Conservation (phyloP, 1,140 invertebrate genomes). For the Colletes gigas region DNA sequence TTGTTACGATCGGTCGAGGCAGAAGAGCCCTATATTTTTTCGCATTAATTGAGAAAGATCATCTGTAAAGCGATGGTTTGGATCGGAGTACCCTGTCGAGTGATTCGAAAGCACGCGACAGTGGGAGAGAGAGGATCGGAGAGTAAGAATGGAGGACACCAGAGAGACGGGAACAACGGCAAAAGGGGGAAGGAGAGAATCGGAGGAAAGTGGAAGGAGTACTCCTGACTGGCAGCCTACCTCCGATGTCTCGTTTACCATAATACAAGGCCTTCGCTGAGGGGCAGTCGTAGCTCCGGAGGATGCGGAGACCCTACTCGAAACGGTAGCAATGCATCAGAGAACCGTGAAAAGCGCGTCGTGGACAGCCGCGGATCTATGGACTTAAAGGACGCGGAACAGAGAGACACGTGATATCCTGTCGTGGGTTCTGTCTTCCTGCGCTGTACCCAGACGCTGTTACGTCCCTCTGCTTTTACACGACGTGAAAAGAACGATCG, state of each 20-base stretch:
- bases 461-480: conserved; percentile 36
- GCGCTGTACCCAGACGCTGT: conserved; percentile 24
- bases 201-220: conserved; percentile 34
- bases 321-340: conserved; percentile 65
- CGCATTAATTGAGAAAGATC: background rate
- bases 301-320: conserved; percentile 27
- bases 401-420: conserved; percentile 42
- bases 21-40: background rate
- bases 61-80: background rate
- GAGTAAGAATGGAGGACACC: background rate
- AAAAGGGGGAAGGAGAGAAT: conserved; percentile 35
- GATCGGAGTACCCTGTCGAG: background rate
- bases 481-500: conserved; percentile 42
- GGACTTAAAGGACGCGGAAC: conserved; percentile 37
- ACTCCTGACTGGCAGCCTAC: conserved; percentile 64
- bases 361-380: conserved; percentile 18
- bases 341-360: conserved; percentile 48
- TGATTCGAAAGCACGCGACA: background rate
- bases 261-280: conserved; percentile 65
- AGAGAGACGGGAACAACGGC: background rate
- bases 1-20: too few species aligned
- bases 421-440: conserved; percentile 43
- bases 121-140: background rate
- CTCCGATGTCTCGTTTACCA: conserved; percentile 70
- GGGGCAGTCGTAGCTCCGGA: conserved; percentile 37